These are phyloP conservation scores for Apostichopus japonicus DNA, from an alignment of 35 echinoderm and acorn worm species.

Conservation along the genomic window DNA sequence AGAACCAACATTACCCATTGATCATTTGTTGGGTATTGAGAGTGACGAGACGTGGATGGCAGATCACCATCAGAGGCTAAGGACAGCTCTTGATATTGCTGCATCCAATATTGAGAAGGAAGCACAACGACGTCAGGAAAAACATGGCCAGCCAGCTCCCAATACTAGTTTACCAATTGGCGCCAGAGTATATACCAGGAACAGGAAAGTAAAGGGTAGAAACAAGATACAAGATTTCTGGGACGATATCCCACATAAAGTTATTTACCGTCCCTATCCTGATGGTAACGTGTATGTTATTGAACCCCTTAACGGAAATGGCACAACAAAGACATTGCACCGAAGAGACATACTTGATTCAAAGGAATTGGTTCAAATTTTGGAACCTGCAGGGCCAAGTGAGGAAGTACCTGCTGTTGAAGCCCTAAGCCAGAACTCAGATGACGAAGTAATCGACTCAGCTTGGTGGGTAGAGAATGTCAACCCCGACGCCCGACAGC, in stretches of 20 bases:
- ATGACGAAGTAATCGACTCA: no score
- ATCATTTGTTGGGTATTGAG: slow-evolving; percentile 52
- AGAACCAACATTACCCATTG: slow-evolving; percentile 68
- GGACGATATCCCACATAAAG: slow-evolving; percentile 34
- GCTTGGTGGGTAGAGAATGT: no score
- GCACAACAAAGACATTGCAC: no score
- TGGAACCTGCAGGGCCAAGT: no score
- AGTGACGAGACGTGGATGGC: slow-evolving; percentile 29
- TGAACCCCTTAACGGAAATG: background rate
- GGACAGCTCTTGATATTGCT: slow-evolving; percentile 52
- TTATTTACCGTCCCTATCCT: slow-evolving; percentile 26
- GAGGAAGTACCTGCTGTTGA: no score
- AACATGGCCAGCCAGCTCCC: slow-evolving; percentile 43
- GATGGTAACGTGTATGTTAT: slow-evolving; percentile 66
- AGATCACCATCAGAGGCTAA: slow-evolving; percentile 65
- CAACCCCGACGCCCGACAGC: no score
- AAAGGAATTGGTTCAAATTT: no score
- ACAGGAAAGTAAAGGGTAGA: slow-evolving; percentile 21
- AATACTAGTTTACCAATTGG: slow-evolving; percentile 56
- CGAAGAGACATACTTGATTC: no score
- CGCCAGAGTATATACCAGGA: slow-evolving; percentile 57
- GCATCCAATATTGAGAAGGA: slow-evolving; percentile 65
- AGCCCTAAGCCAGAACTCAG: no score
- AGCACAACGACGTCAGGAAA: slow-evolving; percentile 39
- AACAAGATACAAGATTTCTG: slow-evolving; percentile 75